Evolutionary conservation across 2,888 invertebrate species (phyloP).

Genomic region (Acronicta leporina): DNA sequence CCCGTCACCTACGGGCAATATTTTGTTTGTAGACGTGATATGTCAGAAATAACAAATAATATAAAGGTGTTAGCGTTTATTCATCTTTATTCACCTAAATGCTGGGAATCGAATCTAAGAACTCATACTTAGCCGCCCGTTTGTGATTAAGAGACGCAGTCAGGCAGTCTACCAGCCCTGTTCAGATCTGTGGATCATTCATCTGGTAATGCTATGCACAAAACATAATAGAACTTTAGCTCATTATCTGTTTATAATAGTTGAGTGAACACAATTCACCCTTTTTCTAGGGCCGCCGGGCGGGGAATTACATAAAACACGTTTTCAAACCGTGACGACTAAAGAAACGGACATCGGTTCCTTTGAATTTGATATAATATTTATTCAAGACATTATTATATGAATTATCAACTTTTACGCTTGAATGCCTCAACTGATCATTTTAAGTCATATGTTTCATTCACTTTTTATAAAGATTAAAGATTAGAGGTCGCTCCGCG

Average conservation of each 20-base stretch:
- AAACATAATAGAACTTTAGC: slow-evolving; percentile 10
- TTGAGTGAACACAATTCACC: not conserved
- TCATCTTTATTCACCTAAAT: too few relatives aligned
- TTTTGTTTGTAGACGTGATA: too few relatives aligned
- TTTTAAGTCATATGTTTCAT: not conserved
- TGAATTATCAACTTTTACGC: not conserved
- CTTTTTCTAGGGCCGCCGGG: slow-evolving; percentile 7
- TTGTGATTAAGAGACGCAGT: too few relatives aligned
- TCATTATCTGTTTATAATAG: slow-evolving; percentile 16
- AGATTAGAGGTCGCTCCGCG: too few relatives aligned
- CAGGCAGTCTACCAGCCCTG: too few relatives aligned
- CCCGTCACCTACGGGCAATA: slow-evolving; percentile 93
- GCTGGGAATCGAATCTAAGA: too few relatives aligned
- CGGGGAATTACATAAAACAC: slow-evolving; percentile 17
- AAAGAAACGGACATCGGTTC: slow-evolving; percentile 6
- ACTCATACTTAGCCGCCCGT: too few relatives aligned
- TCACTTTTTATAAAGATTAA: too few relatives aligned
- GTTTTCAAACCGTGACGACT: not conserved
- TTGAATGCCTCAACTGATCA: not conserved
- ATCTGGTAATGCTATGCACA: slow-evolving; percentile 2
- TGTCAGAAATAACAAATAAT: too few relatives aligned
- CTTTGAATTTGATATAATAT: not conserved
- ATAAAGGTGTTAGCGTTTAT: too few relatives aligned
- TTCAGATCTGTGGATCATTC: too few relatives aligned
- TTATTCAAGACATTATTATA: not conserved